phyloP scores from a whole-genome alignment of 2,888 invertebrate genomes.

The Agrochola macilenta region DNA sequence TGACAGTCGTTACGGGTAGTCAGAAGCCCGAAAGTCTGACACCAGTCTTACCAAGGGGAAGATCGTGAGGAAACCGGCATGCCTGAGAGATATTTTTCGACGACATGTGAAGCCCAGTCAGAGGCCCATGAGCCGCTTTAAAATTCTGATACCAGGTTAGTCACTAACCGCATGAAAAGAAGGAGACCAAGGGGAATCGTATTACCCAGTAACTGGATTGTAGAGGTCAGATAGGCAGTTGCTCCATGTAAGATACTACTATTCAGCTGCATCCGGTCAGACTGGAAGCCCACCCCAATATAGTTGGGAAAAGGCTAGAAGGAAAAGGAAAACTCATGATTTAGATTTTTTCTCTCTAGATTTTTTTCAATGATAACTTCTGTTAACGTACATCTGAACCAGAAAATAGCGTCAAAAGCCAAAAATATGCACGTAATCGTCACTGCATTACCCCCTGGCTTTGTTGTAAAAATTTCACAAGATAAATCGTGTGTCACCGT shows the following conservation, averaged over 20 bases:
- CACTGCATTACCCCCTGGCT: constrained; percentile 67
- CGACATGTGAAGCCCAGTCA: too few species aligned
- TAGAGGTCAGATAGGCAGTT: background rate
- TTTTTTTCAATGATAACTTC: background rate
- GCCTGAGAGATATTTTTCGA: too few species aligned
- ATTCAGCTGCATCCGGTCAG: too few species aligned
- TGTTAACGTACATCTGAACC: background rate
- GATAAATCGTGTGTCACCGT: constrained; percentile 78
- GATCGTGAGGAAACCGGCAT: too few species aligned
- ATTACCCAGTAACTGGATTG: background rate
- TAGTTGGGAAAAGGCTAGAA: background rate
- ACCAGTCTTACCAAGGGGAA: background rate
- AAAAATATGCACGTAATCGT: constrained; percentile 61
- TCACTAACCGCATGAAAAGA: too few species aligned
- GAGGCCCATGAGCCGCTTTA: too few species aligned
- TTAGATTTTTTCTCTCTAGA: too few species aligned
- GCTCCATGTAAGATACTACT: background rate
- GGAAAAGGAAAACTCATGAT: too few species aligned
- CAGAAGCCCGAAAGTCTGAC: background rate
- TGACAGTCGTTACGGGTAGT: background rate
- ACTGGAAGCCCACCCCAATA: background rate
- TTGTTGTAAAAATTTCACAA: constrained; percentile 74
- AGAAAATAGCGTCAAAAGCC: constrained; percentile 21
- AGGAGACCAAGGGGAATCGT: background rate
- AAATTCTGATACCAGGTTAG: too few species aligned